phyloP scores from a whole-genome alignment of 2,888 invertebrate species.

The Cordilura impudica region DNA sequence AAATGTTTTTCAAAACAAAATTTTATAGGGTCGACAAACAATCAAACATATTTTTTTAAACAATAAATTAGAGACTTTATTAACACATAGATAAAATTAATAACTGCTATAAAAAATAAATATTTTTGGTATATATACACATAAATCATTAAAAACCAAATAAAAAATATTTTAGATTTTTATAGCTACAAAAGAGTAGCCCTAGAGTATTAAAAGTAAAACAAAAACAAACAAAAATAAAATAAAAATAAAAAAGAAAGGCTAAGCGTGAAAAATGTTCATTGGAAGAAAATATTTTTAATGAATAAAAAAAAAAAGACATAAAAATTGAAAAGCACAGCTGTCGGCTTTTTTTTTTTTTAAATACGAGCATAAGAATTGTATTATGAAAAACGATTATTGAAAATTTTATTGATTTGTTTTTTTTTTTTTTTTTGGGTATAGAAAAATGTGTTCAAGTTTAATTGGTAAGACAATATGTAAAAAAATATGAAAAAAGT shows the following conservation, averaged over 20 bases:
- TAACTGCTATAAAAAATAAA: slow-evolving; percentile 21
- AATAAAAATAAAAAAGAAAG: slow-evolving; percentile 15
- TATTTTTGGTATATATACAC: neutral
- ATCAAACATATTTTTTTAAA: neutral
- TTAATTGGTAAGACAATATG: neutral
- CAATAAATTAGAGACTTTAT: slow-evolving; percentile 52
- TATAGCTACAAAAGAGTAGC: neutral
- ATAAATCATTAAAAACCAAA: slow-evolving; percentile 27
- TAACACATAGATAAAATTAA: slow-evolving; percentile 44
- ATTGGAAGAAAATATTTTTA: slow-evolving; percentile 35
- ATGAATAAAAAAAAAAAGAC: slow-evolving; percentile 6
- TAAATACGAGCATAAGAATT: slow-evolving; percentile 21
- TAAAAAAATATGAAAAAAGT: neutral
- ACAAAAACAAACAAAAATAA: neutral
- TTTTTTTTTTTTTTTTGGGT: too few species aligned
- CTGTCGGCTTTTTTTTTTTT: slow-evolving; percentile 15
- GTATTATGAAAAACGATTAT: neutral
- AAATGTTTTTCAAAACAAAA: neutral
- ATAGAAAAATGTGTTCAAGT: neutral
- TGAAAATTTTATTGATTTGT: slow-evolving; percentile 20
- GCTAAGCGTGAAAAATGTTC: slow-evolving; percentile 40
- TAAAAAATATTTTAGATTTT: neutral
- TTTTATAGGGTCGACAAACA: slow-evolving; percentile 9
- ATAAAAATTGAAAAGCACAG: neutral
- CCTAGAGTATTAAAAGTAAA: neutral